Percentiles rank a stretch among this genome's conserved stretches.
Conservation (phyloP, 2,113 vertebrate genomes). For the Gambusia affinis region DNA sequence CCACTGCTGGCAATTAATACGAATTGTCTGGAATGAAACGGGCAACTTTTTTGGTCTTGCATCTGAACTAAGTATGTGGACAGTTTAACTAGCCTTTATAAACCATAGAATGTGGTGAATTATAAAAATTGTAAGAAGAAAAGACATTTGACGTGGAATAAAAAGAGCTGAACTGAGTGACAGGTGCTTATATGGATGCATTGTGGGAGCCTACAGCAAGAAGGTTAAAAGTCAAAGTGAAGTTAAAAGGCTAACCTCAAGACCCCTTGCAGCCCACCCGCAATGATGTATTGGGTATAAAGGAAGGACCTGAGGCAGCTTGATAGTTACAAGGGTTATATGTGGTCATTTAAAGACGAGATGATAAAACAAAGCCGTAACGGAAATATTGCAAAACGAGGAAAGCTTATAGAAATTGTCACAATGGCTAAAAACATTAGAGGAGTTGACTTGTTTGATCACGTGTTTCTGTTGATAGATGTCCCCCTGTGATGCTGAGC, state of each 20-base stretch:
- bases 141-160: conserved; percentile 25
- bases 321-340: neutral
- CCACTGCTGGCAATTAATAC: too few species aligned
- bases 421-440: conserved; percentile 4
- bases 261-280: conserved; percentile 58
- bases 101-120: conserved; percentile 43
- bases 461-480: conserved; percentile 11
- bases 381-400: neutral
- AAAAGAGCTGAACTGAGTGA: conserved; percentile 54
- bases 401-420: neutral
- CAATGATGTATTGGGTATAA: conserved; percentile 4
- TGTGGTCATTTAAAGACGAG: neutral
- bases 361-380: neutral
- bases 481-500: conserved; percentile 14
- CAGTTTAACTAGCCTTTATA: conserved; percentile 21
- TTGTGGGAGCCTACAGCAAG: conserved; percentile 50
- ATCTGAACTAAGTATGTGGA: conserved; percentile 8
- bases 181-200: conserved; percentile 59
- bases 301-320: conserved; percentile 13
- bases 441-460: conserved; percentile 11
- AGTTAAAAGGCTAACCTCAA: conserved; percentile 65
- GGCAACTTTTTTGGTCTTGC: neutral
- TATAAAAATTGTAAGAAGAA: conserved; percentile 1
- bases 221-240: conserved; percentile 73
- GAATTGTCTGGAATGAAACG: neutral